Evolutionary conservation across 92 coral and sea anemone genomes (phyloP), one percentile per base, ranked within the genome.

Genomic region (Porites rus): DNA sequence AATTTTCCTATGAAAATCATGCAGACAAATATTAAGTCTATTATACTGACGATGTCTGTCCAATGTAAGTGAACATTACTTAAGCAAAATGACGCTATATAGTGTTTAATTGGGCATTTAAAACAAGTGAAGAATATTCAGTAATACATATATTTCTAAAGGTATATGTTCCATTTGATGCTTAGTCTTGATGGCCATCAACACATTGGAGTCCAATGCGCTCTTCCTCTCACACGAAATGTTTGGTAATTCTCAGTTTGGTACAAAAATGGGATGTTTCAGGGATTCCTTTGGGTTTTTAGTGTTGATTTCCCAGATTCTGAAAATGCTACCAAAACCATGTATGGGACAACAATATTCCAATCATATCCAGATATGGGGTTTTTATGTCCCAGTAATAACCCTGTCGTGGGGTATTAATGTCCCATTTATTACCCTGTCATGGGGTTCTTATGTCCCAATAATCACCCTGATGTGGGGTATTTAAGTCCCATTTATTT

Each of bases 311-410:
- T 74, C 79, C 79, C 79, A 74, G 65, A 74, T 74, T 58, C 62
- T 38, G 79, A 74, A 74, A 74, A 58, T 74, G 65, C 11, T 74
- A 74, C 79, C 79, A 74, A 74, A 74, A 61, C 79, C 79, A 74
- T 52, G 61, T 22, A 74, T 74, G 79, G 79, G 79, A 51, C 79
- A 74, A 74, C 25, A 74, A 74, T 52, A 52, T 58, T 17, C 72
- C 72, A 67, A 16, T 12, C 11, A 28, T 28, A 9, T 54, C 25
- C 78, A 10, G 60, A 51, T 38, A 54, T 74, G 78, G 46, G 78
- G 0, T 74, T 74, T 74, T 74, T 6, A 2, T n/a, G 81, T 21
- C 69, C 53, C 82, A 77, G 54, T 22, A n/a, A 50, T 77, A 58
- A 8, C 82, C 82, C 70, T 60, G 28, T 20, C 18, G 51, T 74